Percentiles rank a stretch among this genome's conserved stretches.
These are phyloP conservation scores for Characodon lateralis DNA, from an alignment of 2,797 vertebrate species.

Conservation along the genomic window DNA sequence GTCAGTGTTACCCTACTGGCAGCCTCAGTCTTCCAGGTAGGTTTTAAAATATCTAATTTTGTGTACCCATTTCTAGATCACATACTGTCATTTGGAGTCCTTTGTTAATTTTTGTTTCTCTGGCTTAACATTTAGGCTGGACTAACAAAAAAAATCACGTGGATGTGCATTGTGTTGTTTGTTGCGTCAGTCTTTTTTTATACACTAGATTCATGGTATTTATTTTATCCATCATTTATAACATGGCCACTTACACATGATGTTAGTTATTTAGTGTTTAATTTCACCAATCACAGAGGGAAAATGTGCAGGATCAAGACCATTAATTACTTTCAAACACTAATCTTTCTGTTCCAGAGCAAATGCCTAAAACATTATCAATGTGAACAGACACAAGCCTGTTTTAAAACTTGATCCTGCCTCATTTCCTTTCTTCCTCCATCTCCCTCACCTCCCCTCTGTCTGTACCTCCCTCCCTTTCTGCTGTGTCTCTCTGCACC, in stretches of 20 bases:
- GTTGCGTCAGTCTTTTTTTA: not conserved
- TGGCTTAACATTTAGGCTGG: conserved; percentile 7
- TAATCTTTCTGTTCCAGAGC: not conserved
- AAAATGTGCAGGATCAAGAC: not conserved
- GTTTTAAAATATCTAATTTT: conserved; percentile 34
- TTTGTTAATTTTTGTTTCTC: not conserved
- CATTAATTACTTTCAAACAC: not conserved
- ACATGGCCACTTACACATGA: not conserved
- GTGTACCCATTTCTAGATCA: not conserved
- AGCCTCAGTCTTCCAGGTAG: conserved; percentile 71
- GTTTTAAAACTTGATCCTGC: conserved; percentile 28
- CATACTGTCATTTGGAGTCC: not conserved
- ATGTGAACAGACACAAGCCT: conserved; percentile 22
- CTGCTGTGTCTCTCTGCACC: conserved; percentile 71
- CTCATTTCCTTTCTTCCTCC: conserved; percentile 41
- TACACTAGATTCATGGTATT: not conserved
- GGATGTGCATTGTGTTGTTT: conserved; percentile 6
- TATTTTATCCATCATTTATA: not conserved
- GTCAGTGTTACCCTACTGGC: conserved; percentile 59
- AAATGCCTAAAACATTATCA: conserved; percentile 27
- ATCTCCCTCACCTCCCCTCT: conserved; percentile 57
- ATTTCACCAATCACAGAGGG: not conserved
- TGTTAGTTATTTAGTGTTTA: not conserved
- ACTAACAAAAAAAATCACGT: not conserved
- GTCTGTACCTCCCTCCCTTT: conserved; percentile 47